phyloP scores from a whole-genome alignment of 2,113 vertebrate genomes.

The Grammomys dolichurus region DNA sequence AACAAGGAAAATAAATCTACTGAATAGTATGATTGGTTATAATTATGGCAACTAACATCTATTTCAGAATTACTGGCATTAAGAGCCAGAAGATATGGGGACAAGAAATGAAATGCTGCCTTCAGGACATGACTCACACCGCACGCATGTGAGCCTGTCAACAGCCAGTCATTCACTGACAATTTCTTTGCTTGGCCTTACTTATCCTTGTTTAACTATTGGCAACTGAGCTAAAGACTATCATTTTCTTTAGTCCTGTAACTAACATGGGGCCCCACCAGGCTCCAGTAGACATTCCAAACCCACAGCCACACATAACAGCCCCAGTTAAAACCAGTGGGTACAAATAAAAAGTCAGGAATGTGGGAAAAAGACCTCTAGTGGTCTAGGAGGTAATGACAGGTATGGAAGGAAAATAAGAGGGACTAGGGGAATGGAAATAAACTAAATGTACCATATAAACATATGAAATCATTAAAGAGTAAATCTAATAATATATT shows the following conservation, averaged over 20 bases:
- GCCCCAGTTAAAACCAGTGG: neutral
- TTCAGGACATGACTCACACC: no score
- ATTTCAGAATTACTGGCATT: neutral
- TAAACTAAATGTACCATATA: neutral
- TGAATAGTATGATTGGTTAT: neutral
- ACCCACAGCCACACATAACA: neutral
- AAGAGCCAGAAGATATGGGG: neutral
- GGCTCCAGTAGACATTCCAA: neutral
- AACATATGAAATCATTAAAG: neutral
- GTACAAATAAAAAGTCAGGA: neutral
- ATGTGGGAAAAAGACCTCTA: neutral
- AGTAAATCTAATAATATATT: neutral
- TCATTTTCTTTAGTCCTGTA: neutral
- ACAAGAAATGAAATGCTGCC: neutral
- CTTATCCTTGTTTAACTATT: neutral
- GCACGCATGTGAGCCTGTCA: neutral
- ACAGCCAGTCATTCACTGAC: neutral
- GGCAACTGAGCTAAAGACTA: neutral
- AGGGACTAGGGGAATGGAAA: neutral
- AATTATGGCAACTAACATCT: neutral
- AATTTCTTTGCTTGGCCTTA: neutral
- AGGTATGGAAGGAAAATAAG: neutral
- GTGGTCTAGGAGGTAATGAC: no score
- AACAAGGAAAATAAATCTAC: neutral
- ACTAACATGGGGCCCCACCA: neutral